These are phyloP conservation scores for Epirrhoe alternata DNA, from an alignment of 2,888 invertebrate genomes.

Conservation along the genomic window DNA sequence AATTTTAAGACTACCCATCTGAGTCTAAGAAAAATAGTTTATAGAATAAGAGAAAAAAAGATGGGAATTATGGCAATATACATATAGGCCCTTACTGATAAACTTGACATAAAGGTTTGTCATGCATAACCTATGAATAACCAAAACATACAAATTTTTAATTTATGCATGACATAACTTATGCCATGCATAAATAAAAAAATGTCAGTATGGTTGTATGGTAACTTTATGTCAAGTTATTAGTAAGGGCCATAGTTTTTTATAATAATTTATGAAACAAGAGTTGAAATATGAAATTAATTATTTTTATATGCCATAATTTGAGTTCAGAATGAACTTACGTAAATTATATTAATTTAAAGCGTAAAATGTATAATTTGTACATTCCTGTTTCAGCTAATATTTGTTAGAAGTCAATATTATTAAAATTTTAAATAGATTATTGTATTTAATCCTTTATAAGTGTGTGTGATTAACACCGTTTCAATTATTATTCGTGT, in stretches of 20 bases:
- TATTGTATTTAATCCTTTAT: constrained; percentile 6
- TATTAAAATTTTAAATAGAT: constrained; percentile 9
- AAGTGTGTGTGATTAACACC: constrained; percentile 17
- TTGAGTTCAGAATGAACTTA: constrained; percentile 49
- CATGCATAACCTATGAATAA: no score
- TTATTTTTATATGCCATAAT: constrained; percentile 57
- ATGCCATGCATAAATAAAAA: no score
- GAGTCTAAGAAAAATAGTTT: constrained; percentile 2
- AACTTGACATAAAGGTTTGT: no score
- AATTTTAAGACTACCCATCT: constrained; percentile 16
- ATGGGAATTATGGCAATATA: constrained; percentile 41
- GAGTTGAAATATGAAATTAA: constrained; percentile 45
- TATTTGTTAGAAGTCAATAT: constrained; percentile 14
- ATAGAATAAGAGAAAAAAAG: constrained; percentile 32
- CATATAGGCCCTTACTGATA: no score
- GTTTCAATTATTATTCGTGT: constrained; percentile 15
- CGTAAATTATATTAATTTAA: constrained; percentile 46
- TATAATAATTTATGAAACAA: constrained; percentile 44
- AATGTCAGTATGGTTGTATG: no score
- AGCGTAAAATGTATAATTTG: constrained; percentile 17
- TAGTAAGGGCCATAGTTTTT: constrained; percentile 11
- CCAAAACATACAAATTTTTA: no score
- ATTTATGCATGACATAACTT: no score
- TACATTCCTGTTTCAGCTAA: constrained; percentile 34
- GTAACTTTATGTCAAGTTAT: no score